Evolutionary conservation across 2,888 invertebrate species (phyloP).

Genomic region (Xanthia togata): DNA sequence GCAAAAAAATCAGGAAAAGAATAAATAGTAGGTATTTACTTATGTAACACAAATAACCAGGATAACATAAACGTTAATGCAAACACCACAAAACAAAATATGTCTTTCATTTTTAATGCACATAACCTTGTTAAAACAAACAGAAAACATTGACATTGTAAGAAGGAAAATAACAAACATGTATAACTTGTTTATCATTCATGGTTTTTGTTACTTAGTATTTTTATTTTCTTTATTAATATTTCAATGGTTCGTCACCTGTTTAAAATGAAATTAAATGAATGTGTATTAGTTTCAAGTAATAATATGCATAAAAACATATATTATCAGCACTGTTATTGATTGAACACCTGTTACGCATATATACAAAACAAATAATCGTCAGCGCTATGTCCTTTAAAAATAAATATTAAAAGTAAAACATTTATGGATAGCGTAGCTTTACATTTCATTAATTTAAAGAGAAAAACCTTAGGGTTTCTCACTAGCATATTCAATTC

Average conservation of each 20-base stretch:
- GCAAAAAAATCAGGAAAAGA: not conserved
- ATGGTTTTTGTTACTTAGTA: slow-evolving; percentile 15
- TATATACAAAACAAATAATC: not conserved
- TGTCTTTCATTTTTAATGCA: slow-evolving; percentile 32
- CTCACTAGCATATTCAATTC: not conserved
- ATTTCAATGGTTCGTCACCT: not conserved
- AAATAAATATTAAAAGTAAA: too few relatives aligned
- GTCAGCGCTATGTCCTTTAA: not conserved
- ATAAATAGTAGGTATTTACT: not conserved
- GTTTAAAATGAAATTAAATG: too few relatives aligned
- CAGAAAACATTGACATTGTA: slow-evolving; percentile 20
- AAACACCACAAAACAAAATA: slow-evolving; percentile 18
- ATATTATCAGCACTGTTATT: not conserved
- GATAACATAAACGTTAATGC: slow-evolving; percentile 3
- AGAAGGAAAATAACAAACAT: slow-evolving; percentile 6
- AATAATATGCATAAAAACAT: not conserved
- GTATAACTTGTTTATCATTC: slow-evolving; percentile 2
- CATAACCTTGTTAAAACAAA: slow-evolving; percentile 14
- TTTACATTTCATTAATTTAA: not conserved
- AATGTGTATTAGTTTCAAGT: not conserved
- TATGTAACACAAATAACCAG: slow-evolving; percentile 1
- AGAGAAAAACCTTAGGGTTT: not conserved
- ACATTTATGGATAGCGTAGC: too few relatives aligned
- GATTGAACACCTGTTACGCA: slow-evolving; percentile 8
- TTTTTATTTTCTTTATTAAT: not conserved